These are phyloP conservation scores for Porphyrio hochstetteri DNA, from an alignment of 2,113 vertebrate genomes.

Conservation along the genomic window DNA sequence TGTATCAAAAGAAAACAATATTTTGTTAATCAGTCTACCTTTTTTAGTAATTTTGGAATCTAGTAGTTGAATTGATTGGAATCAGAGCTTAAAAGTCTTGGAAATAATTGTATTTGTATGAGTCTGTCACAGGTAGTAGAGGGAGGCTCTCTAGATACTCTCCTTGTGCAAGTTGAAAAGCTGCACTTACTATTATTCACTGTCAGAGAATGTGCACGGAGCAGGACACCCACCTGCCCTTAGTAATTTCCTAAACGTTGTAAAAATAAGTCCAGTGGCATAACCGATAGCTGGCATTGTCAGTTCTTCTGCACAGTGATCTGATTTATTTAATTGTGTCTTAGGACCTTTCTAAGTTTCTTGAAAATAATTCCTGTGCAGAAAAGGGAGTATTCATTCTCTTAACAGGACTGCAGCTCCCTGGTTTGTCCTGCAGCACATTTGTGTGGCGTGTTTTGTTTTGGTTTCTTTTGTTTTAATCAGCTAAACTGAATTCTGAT, in stretches of 20 bases:
- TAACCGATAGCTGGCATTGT: neutral
- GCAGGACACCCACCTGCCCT: neutral
- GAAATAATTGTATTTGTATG: neutral
- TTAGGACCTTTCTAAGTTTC: neutral
- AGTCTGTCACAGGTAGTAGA: neutral
- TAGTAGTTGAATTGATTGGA: neutral
- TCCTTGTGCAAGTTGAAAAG: neutral
- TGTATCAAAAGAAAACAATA: neutral
- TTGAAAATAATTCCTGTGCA: neutral
- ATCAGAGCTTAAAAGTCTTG: neutral
- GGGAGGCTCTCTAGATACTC: neutral
- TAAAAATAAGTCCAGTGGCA: neutral
- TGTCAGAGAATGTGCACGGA: neutral
- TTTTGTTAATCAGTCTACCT: neutral
- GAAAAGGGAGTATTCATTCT: neutral
- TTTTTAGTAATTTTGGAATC: neutral
- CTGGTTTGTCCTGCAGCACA: neutral
- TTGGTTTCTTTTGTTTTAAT: neutral
- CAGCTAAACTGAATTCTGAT: neutral
- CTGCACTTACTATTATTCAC: neutral
- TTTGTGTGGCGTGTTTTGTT: neutral
- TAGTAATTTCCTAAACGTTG: neutral
- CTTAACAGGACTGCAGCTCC: neutral
- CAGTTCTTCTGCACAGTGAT: neutral
- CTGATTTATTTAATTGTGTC: neutral